Evolutionary conservation across 2,888 invertebrate species (phyloP).

Genomic region (Mechanitis mazaeus): DNA sequence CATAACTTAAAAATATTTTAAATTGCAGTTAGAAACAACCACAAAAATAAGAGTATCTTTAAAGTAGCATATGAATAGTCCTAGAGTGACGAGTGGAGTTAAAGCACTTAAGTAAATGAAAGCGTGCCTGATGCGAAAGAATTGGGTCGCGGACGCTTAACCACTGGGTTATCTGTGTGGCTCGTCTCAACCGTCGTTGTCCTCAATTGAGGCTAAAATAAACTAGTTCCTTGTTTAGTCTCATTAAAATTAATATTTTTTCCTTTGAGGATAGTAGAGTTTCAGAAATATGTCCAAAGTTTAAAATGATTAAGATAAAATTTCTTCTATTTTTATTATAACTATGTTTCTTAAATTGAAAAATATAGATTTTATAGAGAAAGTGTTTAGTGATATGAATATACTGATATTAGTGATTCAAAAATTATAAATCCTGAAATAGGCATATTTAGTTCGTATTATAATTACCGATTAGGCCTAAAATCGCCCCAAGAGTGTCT

Average conservation of each 20-base stretch:
- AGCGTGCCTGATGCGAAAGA: conserved; percentile 23
- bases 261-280: too few relatives aligned
- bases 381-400: too few relatives aligned
- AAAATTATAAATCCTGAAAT: too few relatives aligned
- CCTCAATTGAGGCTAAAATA: not conserved
- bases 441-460: too few relatives aligned
- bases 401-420: too few relatives aligned
- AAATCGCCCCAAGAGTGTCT: conserved; percentile 1
- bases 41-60: not conserved
- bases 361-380: too few relatives aligned
- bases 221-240: not conserved
- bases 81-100: conserved; percentile 19
- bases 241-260: too few relatives aligned
- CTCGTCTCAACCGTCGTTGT: conserved; percentile 5
- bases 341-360: too few relatives aligned
- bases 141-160: conserved; percentile 28
- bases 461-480: not conserved
- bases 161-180: conserved; percentile 17
- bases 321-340: too few relatives aligned
- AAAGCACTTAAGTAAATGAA: conserved; percentile 31
- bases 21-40: conserved; percentile 11
- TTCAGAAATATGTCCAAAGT: too few relatives aligned
- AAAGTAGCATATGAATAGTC: conserved; percentile 19
- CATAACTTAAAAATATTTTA: conserved; percentile 1
- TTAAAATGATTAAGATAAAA: too few relatives aligned